phyloP scores from a whole-genome alignment of 2,113 vertebrate genomes.

The Poicephalus meyeri region DNA sequence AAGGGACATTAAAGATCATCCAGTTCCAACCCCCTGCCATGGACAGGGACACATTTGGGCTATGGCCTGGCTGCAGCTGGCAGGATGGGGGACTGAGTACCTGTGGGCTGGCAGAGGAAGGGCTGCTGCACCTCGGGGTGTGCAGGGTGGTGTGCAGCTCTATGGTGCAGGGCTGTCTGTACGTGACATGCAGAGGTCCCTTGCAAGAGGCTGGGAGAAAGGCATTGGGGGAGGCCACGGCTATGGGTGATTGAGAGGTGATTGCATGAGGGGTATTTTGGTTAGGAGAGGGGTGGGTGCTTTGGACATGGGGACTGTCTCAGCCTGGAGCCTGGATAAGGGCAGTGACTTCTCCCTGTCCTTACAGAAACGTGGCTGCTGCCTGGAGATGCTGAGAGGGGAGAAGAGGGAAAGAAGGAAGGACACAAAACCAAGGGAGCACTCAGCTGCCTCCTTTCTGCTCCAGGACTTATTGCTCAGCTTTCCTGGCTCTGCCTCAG shows the following conservation, averaged over 20 bases:
- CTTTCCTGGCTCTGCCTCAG: not conserved
- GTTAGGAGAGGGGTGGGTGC: not conserved
- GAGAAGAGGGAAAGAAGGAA: not conserved
- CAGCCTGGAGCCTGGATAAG: not conserved
- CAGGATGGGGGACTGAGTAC: not conserved
- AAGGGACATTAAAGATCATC: not conserved
- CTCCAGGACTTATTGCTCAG: not conserved
- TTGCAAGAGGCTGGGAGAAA: not conserved
- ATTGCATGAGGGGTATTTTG: not conserved
- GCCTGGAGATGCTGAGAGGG: not conserved
- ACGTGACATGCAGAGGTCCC: not conserved
- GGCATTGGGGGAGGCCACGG: rapidly evolving
- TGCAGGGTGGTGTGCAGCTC: not conserved
- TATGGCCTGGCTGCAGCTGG: not conserved
- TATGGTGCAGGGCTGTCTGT: not conserved
- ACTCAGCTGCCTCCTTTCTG: not conserved
- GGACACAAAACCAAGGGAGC: not conserved
- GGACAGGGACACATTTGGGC: not conserved
- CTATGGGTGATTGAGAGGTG: rapidly evolving
- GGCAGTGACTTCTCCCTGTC: not conserved
- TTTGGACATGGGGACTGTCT: not conserved
- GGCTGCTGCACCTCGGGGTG: rapidly evolving
- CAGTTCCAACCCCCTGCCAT: not conserved
- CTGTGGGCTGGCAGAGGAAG: not conserved
- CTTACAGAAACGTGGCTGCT: not conserved